Evolutionary conservation across 2,113 vertebrate genomes (phyloP).

Genomic region (pig (Sus scrofa)): DNA sequence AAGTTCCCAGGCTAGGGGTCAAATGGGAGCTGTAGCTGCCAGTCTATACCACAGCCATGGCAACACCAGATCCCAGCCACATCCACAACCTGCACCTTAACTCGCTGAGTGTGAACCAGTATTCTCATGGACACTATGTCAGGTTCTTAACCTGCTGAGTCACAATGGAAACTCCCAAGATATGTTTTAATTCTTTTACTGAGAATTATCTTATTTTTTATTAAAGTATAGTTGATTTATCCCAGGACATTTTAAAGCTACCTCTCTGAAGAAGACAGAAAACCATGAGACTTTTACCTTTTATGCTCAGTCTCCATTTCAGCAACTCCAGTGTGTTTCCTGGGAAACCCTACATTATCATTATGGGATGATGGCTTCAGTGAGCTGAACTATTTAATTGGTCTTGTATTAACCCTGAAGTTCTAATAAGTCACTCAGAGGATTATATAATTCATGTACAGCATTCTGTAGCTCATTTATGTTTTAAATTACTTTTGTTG

Average conservation of each 20-base stretch:
- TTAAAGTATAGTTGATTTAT: not conserved
- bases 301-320: not conserved
- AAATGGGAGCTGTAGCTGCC: too few relatives aligned
- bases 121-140: too few relatives aligned
- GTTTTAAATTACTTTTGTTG: slow-evolving; percentile 28
- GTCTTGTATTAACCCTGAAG: slow-evolving; percentile 19
- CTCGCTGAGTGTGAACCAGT: too few relatives aligned
- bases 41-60: too few relatives aligned
- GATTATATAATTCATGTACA: not conserved
- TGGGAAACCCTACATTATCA: not conserved
- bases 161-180: too few relatives aligned
- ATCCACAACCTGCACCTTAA: too few relatives aligned
- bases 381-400: slow-evolving; percentile 17
- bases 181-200: too few relatives aligned
- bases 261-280: not conserved
- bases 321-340: not conserved
- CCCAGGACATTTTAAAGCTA: not conserved
- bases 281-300: slow-evolving; percentile 22
- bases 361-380: not conserved
- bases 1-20: too few relatives aligned
- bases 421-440: slow-evolving; percentile 30
- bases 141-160: too few relatives aligned
- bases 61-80: too few relatives aligned
- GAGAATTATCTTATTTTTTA: too few relatives aligned
- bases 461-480: not conserved